Evolutionary conservation across 2,113 vertebrate genomes (phyloP), one percentile per base, ranked within the genome.

Genomic region (Sceloporus undulatus): DNA sequence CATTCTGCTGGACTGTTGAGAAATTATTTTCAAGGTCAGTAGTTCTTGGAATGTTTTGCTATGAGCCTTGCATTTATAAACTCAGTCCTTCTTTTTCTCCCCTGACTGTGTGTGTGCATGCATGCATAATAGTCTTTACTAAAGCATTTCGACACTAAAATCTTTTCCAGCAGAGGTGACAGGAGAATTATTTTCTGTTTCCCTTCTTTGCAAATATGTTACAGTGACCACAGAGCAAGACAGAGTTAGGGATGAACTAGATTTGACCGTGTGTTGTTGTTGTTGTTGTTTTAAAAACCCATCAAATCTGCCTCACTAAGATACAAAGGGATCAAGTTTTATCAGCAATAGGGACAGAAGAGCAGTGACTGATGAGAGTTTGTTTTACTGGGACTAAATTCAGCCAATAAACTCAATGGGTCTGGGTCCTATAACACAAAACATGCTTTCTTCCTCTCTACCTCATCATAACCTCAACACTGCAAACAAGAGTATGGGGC

Each of bases 1-100:
- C 82, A 18, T n/a, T 16, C 75, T 34, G 54, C 81, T 91, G 87
- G 71, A 86, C 29, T 84, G 56, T 85, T 93, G 66, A 92, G 88
- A 79, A 91, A 90, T 92, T 89, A 88, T 85, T 93, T 91, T 89
- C 87, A 87, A 90, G 84, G 48, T 52, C 85, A 89, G 4, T 89
- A 91, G 29, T 89, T 93, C 75, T 84, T 91, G 90, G 85, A 95
- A 93, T 89, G 92, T 85, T 92, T 2, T 91, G 71, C 89, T 85
- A 90, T 87, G 85, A 80, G 38, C 85, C 93, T 79, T 81, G 84
- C 87, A 86, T 95, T 95, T 88, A 95, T 95, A 96, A 95, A 92
- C 77, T 16, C 18, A 13, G 1, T 76, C 9, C 79, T 73, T 88
- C 75, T 42, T 91, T 88, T 73, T 89, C 76, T 52, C 91, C 89